Base-by-base conservation (phyloP, 2,888 invertebrate genomes). In the Andrena haemorrhoa region DNA sequence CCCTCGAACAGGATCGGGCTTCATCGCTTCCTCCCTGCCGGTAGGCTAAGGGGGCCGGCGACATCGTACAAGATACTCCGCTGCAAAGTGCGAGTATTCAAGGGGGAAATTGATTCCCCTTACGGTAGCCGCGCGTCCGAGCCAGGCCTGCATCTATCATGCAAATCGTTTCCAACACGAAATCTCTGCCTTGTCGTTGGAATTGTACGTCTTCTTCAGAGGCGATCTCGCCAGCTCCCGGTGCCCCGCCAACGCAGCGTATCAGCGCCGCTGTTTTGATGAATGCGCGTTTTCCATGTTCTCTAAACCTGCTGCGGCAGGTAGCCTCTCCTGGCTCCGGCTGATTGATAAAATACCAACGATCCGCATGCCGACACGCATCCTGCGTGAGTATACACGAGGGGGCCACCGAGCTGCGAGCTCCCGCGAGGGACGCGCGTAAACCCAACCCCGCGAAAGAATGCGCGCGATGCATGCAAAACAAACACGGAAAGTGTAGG, bases 331-430 rank as follows among this genome's bases (percentile, higher is more conserved):
- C 31, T 2, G n/a, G 51, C 49, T 20, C 31, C 33, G 23, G 16
- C 33, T 81, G 87, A 90, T 87, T 89, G 87, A 90, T 86, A 84
- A 89, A 89, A 89, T 86, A 79, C 85, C 86, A 84, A 72, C 82
- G 81, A 81, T 82, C 69, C 76, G 82, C 85, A 71, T 82, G 66
- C 84, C 85, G 64, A 35, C 85, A 78, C 81, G 85, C 75, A 82
- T 61, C 61, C 41, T 31, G 66, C 77, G 83, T 51, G 75, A 61
- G 49, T 33, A 7, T 69, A 51, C 26, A 35, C 53, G n/a, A 29
- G 58, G 35, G 58, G 41, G 16, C 16, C 41, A 41, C 16, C 16
- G 41, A 41, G 41, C 72, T 58, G 51, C 20, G 69, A 64, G 56
- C 33, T 51, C 20, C 65, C 35, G 49, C n/a, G 35, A 23, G 29